A percentile compares a stretch with the other conserved stretches of the same genome.
Conservation (phyloP, 1,140 invertebrate species). For the Araneus ventricosus region DNA sequence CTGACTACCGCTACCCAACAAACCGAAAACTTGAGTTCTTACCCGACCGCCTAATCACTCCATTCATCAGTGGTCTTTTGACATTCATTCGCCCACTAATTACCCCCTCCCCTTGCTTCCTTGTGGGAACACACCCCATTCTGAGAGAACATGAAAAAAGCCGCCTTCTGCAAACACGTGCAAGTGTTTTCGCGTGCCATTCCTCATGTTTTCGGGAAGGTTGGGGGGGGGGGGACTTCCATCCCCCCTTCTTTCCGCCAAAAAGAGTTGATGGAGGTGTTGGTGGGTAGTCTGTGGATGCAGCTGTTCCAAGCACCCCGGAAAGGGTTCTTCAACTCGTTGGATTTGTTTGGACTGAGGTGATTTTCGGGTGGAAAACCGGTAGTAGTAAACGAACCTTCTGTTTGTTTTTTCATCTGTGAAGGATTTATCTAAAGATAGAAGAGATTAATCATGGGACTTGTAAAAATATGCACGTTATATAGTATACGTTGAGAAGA, state of each 20-base stretch:
- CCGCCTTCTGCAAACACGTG: slow-evolving; percentile 26
- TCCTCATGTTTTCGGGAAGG: not conserved
- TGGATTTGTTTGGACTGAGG: not conserved
- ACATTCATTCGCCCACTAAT: slow-evolving; percentile 10
- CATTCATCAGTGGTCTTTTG: not conserved
- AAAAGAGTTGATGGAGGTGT: not conserved
- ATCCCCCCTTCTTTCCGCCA: no score
- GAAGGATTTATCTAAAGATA: no score
- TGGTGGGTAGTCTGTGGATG: not conserved
- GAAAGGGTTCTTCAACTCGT: slow-evolving; percentile 17
- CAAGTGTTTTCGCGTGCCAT: slow-evolving; percentile 29
- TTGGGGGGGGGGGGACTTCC: not conserved
- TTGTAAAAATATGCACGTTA: no score
- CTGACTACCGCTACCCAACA: not conserved
- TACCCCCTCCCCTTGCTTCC: not conserved
- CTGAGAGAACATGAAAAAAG: not conserved
- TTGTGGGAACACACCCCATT: not conserved
- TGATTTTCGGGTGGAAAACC: not conserved
- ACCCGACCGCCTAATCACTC: not conserved
- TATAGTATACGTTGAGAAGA: no score
- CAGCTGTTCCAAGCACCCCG: slow-evolving; percentile 4
- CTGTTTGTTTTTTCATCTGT: no score
- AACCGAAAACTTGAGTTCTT: not conserved
- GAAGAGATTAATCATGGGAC: no score
- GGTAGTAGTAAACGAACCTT: no score